Conservation (phyloP, 2,888 invertebrate genomes). For the Hypselothyrea guttata region DNA sequence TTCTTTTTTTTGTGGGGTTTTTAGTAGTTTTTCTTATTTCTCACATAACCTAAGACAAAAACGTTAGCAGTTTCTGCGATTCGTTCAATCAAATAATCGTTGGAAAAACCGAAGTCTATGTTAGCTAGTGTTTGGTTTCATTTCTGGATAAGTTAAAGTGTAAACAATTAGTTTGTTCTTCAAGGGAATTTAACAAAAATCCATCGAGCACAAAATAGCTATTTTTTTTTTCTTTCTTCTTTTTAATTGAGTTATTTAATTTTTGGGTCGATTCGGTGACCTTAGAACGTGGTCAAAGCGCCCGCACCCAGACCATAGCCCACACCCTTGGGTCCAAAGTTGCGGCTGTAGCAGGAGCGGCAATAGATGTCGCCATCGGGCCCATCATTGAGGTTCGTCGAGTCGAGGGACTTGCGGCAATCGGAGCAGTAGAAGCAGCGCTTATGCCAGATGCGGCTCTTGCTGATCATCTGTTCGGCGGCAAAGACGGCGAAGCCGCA, state of each 20-base stretch:
- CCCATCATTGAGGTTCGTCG: constrained; percentile 94
- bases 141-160: constrained; percentile 36
- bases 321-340: constrained; percentile 94
- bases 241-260: constrained; percentile 5
- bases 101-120: constrained; percentile 75
- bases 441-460: constrained; percentile 95
- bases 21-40: constrained; percentile 60
- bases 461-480: constrained; percentile 98
- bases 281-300: constrained; percentile 93
- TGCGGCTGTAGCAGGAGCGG: constrained; percentile 92
- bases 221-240: constrained; percentile 1
- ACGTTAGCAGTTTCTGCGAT: constrained; percentile 39
- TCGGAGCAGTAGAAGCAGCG: constrained; percentile 96
- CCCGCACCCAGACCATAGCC: constrained; percentile 96
- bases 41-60: constrained; percentile 76
- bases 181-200: constrained; percentile 35
- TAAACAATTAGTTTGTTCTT: constrained; percentile 8
- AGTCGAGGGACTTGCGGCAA: constrained; percentile 93
- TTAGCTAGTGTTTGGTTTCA: constrained; percentile 62
- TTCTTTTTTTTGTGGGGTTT: constrained; percentile 27
- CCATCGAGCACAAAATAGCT: constrained; percentile 55
- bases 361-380: constrained; percentile 97
- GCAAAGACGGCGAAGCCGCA: constrained; percentile 96
- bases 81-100: constrained; percentile 77
- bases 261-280: not conserved